Conservation (phyloP, 2,113 vertebrate species). For the Rhizomys pruinosus region DNA sequence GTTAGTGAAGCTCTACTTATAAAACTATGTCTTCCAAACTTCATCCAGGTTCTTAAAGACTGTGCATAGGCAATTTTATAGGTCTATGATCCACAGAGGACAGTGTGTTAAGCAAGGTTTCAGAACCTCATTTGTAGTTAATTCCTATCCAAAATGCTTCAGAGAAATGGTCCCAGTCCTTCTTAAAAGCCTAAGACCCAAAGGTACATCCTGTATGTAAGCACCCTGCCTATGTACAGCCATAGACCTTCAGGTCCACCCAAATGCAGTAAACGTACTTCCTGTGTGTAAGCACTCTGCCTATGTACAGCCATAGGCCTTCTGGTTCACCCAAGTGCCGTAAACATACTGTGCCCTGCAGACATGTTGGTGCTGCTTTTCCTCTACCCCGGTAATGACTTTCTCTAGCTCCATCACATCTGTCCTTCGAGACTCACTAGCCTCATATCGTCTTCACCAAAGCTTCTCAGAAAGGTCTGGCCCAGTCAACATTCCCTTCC, state of each 20-base stretch:
- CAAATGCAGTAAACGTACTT: too few species aligned
- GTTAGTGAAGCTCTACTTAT: background rate
- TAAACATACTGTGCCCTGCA: rapidly evolving
- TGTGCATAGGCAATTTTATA: rapidly evolving
- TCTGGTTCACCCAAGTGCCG: rapidly evolving
- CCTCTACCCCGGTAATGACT: rapidly evolving
- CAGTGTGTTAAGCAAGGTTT: too few species aligned
- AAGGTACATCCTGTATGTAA: background rate
- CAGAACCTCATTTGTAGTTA: background rate
- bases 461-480: rapidly evolving
- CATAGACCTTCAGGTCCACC: too few species aligned
- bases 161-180: too few species aligned
- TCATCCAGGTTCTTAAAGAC: background rate
- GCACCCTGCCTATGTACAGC: background rate
- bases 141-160: background rate
- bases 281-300: background rate
- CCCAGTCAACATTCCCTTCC: rapidly evolving
- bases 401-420: rapidly evolving
- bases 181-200: background rate
- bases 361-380: background rate
- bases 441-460: background rate
- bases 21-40: background rate
- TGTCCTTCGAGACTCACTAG: too few species aligned
- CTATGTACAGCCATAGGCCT: rapidly evolving
- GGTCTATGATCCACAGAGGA: background rate